Base-by-base conservation (phyloP, 2,797 vertebrate species). In the Myripristis jacobus region DNA sequence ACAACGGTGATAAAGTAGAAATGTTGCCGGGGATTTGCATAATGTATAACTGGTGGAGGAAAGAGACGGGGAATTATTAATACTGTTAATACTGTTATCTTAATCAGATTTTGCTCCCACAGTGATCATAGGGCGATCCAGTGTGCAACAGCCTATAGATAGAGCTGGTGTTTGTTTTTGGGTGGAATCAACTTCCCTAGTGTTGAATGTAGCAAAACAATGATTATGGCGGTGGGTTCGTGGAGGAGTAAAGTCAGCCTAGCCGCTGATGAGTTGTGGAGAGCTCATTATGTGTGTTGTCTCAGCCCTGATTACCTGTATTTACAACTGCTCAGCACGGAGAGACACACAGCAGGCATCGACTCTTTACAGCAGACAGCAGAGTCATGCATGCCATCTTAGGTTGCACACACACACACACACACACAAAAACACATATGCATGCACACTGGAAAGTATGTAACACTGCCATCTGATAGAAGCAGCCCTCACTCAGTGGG, bases 261-360 rank as follows among this genome's bases (percentile, higher is more conserved):
- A 60, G 73, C 72, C 74, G 59, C 67, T 69, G 73, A 74, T 74
- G 68, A 68, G 47, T 66, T 66, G 73, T 27, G 43, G 60, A 75
- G 62, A 74, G 83, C 66, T 87, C 66, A 56, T 85, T 71, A 21
- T 52, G 69, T 73, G 66, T 83, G 81, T 75, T 71, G 60, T 77
- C 47, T 72, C 56, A 77, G 75, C 47, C 59, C 55, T 75, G 61
- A 85, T 86, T 85, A 80, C 71, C 81, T 87, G 75, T 71, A 63
- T 89, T 86, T 81, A 66, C 69, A 77, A 82, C 52, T 76, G 75
- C 70, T 83, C 66, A 68, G 59, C 56, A 41, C 36, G n/a, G 53
- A 78, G 75, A 73, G 63, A 77, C n/a, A 29, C 50, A 4, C 73
- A 48, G 64, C 61, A 38, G 69, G 38, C 19, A 48, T 29, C 27